Percentiles rank a stretch among this genome's conserved stretches.
Evolutionary conservation across 1,140 invertebrate species (phyloP).

Genomic region (Lepidotrigona ventralis): DNA sequence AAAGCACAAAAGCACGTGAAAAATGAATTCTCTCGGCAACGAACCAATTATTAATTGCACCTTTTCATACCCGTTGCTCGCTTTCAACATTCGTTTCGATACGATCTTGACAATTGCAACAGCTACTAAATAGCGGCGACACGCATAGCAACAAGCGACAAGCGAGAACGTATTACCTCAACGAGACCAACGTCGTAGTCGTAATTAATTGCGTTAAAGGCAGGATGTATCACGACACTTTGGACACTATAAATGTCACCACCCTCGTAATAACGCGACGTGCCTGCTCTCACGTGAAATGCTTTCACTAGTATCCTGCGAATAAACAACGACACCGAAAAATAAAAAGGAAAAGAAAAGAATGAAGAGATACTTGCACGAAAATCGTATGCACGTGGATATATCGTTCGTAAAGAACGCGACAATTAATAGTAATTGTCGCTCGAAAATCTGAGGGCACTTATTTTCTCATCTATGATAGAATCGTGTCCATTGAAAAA

Average conservation of each 20-base stretch:
- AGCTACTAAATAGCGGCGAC: conserved; percentile 3
- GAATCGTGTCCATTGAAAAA: too few relatives aligned
- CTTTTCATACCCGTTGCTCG: not conserved
- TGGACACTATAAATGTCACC: conserved; percentile 55
- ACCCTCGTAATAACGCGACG: conserved; percentile 54
- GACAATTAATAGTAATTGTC: not conserved
- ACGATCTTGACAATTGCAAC: conserved; percentile 5
- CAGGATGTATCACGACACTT: conserved; percentile 57
- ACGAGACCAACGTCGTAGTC: conserved; percentile 69
- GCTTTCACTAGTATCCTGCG: conserved; percentile 44
- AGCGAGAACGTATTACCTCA: conserved; percentile 55
- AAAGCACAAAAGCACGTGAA: not conserved
- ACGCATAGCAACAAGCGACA: not conserved
- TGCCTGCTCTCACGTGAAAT: conserved; percentile 61
- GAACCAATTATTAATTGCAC: not conserved
- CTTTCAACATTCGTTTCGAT: not conserved
- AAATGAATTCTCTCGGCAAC: not conserved
- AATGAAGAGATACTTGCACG: not conserved
- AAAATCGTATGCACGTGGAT: not conserved
- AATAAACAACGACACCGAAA: not conserved
- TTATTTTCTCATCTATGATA: too few relatives aligned
- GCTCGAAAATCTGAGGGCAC: too few relatives aligned
- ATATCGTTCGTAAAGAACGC: conserved; percentile 1
- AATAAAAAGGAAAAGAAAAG: not conserved
- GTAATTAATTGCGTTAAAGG: conserved; percentile 51